Conservation (phyloP, 37 sponge, comb jelly and placozoan species). For the Halisarca cf. caerulea region DNA sequence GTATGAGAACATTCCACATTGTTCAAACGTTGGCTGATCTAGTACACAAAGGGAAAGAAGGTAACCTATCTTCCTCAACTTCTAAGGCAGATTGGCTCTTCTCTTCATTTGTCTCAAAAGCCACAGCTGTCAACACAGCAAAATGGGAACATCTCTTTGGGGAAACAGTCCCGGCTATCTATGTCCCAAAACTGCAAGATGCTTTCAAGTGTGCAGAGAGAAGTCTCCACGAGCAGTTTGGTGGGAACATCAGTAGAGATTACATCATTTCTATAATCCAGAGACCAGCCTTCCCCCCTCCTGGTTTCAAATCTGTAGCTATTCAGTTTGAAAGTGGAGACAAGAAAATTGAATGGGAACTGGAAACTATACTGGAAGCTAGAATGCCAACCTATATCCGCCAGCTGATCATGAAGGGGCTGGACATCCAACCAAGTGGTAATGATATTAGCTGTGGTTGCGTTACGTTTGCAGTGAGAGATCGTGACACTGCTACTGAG, state of each 20-base stretch:
- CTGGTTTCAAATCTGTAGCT: slow-evolving; percentile 44
- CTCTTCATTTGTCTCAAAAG: slow-evolving; percentile 40
- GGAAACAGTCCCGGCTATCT: slow-evolving; percentile 68
- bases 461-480: slow-evolving; percentile 60
- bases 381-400: slow-evolving; percentile 65
- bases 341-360: slow-evolving; percentile 47
- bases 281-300: slow-evolving; percentile 44
- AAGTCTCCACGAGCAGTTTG: not conserved
- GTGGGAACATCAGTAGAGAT: not conserved
- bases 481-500: slow-evolving; percentile 22
- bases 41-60: not conserved
- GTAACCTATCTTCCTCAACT: not conserved
- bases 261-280: not conserved
- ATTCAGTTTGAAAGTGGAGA: slow-evolving; percentile 31
- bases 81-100: slow-evolving; percentile 53
- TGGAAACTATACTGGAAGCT: slow-evolving; percentile 58
- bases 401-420: slow-evolving; percentile 52
- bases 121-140: slow-evolving; percentile 1
- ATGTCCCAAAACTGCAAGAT: slow-evolving; percentile 55
- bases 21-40: slow-evolving; percentile 60
- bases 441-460: slow-evolving; percentile 3
- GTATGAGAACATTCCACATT: slow-evolving; percentile 86
- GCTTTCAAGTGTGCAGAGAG: slow-evolving; percentile 14
- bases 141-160: slow-evolving; percentile 74
- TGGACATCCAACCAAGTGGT: slow-evolving; percentile 51